phyloP scores from a whole-genome alignment of 2,797 vertebrate species.

The Momotus momota region DNA sequence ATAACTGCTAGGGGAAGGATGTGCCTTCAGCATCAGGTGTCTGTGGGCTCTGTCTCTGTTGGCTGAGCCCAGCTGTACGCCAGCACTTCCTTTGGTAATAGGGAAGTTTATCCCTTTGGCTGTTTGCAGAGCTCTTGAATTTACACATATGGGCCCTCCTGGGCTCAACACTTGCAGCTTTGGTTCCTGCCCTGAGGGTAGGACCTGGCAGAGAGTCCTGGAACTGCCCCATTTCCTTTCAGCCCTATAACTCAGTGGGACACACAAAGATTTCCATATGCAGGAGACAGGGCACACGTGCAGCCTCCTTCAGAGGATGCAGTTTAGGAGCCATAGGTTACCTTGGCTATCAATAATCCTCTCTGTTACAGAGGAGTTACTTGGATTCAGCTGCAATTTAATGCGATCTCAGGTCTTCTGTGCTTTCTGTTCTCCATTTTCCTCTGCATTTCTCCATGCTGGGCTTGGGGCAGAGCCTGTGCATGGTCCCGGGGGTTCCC shows the following conservation, averaged over 20 bases:
- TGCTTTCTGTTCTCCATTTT: neutral
- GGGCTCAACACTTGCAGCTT: neutral
- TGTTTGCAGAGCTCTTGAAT: neutral
- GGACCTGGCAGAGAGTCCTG: neutral
- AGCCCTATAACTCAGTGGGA: neutral
- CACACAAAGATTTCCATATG: neutral
- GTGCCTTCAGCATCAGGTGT: neutral
- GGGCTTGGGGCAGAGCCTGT: neutral
- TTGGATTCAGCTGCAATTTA: neutral
- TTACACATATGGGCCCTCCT: neutral
- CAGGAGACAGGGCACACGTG: rapidly evolving
- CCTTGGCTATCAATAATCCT: neutral
- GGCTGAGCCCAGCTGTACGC: neutral
- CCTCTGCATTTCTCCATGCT: neutral
- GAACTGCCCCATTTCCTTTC: neutral
- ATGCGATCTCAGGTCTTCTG: neutral
- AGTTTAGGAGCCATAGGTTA: neutral
- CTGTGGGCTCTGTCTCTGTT: neutral
- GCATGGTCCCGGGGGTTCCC: neutral
- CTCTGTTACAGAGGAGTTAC: neutral
- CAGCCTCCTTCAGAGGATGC: neutral
- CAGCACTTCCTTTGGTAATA: neutral
- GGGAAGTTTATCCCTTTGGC: neutral
- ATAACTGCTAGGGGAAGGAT: neutral
- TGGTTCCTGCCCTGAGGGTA: neutral